Evolutionary conservation across 2,113 vertebrate species (phyloP), one percentile per base, ranked within the genome.

Genomic region (Perognathus longimembris): DNA sequence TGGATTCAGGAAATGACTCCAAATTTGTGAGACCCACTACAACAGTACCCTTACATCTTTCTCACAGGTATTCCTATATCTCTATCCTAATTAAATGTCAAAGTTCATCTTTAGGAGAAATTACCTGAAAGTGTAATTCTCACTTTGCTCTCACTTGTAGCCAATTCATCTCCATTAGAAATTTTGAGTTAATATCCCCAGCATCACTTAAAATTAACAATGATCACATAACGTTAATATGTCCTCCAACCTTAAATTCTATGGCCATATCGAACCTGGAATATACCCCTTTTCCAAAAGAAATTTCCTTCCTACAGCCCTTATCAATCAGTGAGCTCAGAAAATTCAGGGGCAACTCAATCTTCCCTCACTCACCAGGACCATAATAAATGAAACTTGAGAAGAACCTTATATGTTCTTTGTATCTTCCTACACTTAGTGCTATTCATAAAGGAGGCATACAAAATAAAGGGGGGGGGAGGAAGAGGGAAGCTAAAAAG

Each of bases 61-160:
- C 63, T 64, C 61, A 83, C 30, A 36, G 26, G 30, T 83, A 64
- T 21, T 40, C 34, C 57, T 70, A 50, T n/a, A 78, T 5, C 36
- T 75, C 69, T 9, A 61, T 32, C 32, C 79, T n/a, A 26, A 76
- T 66, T 88, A 79, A 77, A 61, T 76, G 59, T 50, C 22, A 1
- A 15, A 71, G 80, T 73, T 83, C 71, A 85, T 78, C 73, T 73
- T 63, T 6, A 80, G 14, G 42, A 10, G 8, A 54, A n/a, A 86
- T 75, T 75, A 85, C 40, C 75, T 32, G 28, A 82, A 85, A 86
- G 84, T 15, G 75, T 24, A 59, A 30, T 73, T 17, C 32, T n/a
- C n/a, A n/a, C n/a, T 63, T 40, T 45, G 26, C n/a, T 45, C 57
- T 71, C 38, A 91, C n/a, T 89, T 92, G 89, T 77, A 91, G 80